phyloP scores from a whole-genome alignment of 1,140 invertebrate genomes.

The Achatina immaculata region DNA sequence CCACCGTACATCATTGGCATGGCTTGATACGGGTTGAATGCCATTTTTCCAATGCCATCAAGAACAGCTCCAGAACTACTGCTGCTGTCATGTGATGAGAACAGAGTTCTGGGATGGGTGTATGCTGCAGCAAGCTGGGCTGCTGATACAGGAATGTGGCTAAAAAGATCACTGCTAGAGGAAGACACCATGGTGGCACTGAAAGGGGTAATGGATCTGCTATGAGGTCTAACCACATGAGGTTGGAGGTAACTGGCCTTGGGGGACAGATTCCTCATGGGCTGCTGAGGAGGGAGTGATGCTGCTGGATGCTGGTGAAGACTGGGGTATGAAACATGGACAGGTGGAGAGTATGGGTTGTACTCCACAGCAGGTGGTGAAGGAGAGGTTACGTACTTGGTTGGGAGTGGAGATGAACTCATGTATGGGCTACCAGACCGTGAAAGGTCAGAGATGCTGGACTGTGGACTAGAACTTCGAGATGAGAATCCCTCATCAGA shows the following conservation, averaged over 20 bases:
- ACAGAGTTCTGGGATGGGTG: not conserved
- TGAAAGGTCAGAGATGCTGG: not conserved
- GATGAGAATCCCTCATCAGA: constrained; percentile 29
- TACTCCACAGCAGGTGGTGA: not conserved
- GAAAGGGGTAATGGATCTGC: not conserved
- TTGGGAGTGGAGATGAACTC: not conserved
- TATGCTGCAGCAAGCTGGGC: not conserved
- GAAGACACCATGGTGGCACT: not conserved
- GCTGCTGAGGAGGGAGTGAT: not conserved
- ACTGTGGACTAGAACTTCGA: constrained; percentile 21
- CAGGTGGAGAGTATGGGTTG: constrained; percentile 18
- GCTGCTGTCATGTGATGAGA: not conserved
- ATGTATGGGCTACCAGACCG: not conserved
- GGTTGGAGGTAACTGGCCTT: not conserved
- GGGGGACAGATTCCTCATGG: not conserved
- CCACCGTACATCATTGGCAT: constrained; percentile 5
- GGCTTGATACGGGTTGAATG: constrained; percentile 26
- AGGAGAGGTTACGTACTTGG: not conserved
- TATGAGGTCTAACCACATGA: not conserved
- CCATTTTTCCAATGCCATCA: constrained; percentile 14
- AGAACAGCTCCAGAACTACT: not conserved
- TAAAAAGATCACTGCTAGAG: not conserved
- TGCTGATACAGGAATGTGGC: constrained; percentile 4
- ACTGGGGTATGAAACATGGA: constrained; percentile 12
- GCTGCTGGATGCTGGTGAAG: not conserved